Evolutionary conservation across 2,113 vertebrate genomes (phyloP).

Genomic region (Gracilinanus agilis): DNA sequence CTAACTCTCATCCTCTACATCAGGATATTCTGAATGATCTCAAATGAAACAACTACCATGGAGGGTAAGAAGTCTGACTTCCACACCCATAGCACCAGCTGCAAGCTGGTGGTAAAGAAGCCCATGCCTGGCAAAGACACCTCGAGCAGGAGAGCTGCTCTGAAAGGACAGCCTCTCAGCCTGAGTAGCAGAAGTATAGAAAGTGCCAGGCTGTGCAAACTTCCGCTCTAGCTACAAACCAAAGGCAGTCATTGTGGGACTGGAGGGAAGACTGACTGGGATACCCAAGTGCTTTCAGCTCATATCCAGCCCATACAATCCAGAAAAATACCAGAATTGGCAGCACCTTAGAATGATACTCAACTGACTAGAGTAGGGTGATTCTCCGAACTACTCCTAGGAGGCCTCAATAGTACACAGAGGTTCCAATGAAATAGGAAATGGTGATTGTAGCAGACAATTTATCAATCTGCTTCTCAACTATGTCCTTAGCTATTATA

Average conservation of each 20-base stretch:
- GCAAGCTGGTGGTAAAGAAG: background rate
- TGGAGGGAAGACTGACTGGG: background rate
- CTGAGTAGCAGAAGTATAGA: background rate
- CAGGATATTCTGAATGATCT: slow-evolving; percentile 15
- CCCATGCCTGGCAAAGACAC: background rate
- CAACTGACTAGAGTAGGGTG: background rate
- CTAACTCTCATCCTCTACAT: background rate
- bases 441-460: background rate
- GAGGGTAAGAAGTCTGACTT: background rate
- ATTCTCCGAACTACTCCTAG: background rate
- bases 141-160: background rate
- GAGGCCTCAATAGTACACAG: background rate
- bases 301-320: background rate
- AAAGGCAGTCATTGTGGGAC: background rate
- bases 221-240: slow-evolving; percentile 23
- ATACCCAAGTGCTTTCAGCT: background rate
- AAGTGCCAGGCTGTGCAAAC: slow-evolving; percentile 34
- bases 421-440: background rate
- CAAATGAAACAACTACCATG: slow-evolving; percentile 3
- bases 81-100: background rate
- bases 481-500: background rate
- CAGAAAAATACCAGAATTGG: background rate
- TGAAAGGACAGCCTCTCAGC: slow-evolving; percentile 39
- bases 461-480: background rate
- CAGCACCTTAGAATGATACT: background rate